These are phyloP conservation scores for Drosophila atripex DNA, from an alignment of 2,888 invertebrate genomes.

Conservation along the genomic window DNA sequence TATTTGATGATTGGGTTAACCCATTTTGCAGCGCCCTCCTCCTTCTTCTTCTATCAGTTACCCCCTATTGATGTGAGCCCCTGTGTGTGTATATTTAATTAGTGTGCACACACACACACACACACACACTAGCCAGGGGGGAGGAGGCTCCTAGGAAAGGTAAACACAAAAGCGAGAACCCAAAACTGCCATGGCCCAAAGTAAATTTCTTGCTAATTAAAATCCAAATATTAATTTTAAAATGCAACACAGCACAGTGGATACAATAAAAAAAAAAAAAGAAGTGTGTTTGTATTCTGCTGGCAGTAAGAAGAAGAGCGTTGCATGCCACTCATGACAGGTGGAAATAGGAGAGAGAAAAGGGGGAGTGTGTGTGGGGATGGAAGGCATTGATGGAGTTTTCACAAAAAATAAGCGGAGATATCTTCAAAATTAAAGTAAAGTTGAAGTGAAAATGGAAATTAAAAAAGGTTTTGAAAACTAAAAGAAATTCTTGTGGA, in stretches of 20 bases:
- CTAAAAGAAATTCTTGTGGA: too few species aligned
- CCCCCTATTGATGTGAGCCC: constrained; percentile 27
- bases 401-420: background rate
- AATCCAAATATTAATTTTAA: constrained; percentile 77
- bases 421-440: background rate
- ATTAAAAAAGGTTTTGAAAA: background rate
- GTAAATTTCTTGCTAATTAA: constrained; percentile 76
- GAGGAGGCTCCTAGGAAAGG: constrained; percentile 54
- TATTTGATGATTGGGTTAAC: constrained; percentile 66
- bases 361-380: background rate
- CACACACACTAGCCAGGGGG: constrained; percentile 9
- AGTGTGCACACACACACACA: constrained; percentile 55
- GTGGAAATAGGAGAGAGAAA: background rate
- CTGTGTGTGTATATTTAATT: constrained; percentile 64
- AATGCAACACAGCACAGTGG: constrained; percentile 60
- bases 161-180: constrained; percentile 59
- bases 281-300: background rate
- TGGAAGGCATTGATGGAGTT: background rate
- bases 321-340: constrained; percentile 4
- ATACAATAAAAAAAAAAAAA: constrained; percentile 19
- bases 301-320: background rate
- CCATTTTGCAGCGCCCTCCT: constrained; percentile 3
- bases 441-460: background rate
- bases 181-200: constrained; percentile 67
- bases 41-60: constrained; percentile 12